phyloP scores from a whole-genome alignment of 2,797 vertebrate species.

The Spinus pinus region DNA sequence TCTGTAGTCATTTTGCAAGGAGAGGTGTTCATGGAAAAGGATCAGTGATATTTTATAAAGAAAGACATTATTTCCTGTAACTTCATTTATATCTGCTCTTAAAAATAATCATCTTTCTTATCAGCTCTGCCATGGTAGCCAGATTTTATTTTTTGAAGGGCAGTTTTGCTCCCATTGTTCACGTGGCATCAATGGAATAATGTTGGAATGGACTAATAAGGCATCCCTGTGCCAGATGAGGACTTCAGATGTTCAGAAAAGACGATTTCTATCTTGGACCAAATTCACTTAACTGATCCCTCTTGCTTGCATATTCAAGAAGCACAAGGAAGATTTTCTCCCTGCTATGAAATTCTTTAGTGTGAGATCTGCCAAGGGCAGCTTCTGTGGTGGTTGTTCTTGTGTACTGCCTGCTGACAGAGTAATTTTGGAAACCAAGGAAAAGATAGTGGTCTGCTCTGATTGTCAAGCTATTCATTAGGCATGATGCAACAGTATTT shows the following conservation, averaged over 20 bases:
- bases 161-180: background rate
- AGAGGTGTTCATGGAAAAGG: background rate
- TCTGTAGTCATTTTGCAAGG: background rate
- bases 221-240: background rate
- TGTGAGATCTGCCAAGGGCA: background rate
- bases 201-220: background rate
- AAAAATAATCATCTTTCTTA: background rate
- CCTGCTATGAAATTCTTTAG: background rate
- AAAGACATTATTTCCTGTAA: background rate
- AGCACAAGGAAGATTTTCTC: background rate
- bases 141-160: background rate
- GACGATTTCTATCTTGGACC: background rate
- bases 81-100: background rate
- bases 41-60: background rate
- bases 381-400: background rate
- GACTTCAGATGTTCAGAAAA: background rate
- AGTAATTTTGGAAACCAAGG: background rate
- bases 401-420: background rate
- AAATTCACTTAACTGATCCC: background rate
- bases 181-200: background rate
- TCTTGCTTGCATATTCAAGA: background rate
- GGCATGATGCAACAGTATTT: background rate
- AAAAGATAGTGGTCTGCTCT: background rate
- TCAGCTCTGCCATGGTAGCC: background rate
- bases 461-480: background rate